Conservation (phyloP, 1,140 invertebrate genomes). For the Bathynomus jamesi region DNA sequence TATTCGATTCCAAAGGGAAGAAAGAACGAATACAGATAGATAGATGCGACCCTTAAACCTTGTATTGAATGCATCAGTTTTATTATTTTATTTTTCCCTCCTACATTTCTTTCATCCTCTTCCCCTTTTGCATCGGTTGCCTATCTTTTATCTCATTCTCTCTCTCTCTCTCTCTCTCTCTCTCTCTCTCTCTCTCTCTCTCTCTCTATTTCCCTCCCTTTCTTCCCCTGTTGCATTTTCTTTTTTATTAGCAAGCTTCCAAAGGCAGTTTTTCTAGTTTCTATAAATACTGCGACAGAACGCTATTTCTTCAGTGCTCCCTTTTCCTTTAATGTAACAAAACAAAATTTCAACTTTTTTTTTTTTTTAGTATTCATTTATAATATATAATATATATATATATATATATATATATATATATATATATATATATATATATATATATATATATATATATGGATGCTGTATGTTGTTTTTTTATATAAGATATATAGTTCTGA, state of each 20-base stretch:
- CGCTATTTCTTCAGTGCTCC: neutral
- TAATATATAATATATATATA: neutral
- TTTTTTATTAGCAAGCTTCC: neutral
- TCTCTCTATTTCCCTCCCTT: neutral
- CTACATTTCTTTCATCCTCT: neutral
- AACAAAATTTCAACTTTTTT: neutral
- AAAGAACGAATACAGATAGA: too few species aligned
- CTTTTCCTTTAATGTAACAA: neutral
- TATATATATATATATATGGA: neutral
- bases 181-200: neutral
- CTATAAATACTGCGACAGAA: neutral
- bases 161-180: neutral
- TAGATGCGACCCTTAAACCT: too few species aligned
- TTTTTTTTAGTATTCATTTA: neutral
- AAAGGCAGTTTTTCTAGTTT: neutral
- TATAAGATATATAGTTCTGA: too few species aligned
- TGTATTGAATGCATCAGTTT: neutral
- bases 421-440: conserved; percentile 3
- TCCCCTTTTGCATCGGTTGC: neutral
- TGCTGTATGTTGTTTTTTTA: too few species aligned
- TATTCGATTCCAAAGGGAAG: neutral
- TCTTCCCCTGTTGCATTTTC: neutral
- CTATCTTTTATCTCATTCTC: neutral
- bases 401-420: conserved; percentile 1
- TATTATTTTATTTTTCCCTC: neutral